These are phyloP conservation scores for Dromococcyx pavoninus DNA, from an alignment of 2,797 vertebrate species.

Conservation along the genomic window DNA sequence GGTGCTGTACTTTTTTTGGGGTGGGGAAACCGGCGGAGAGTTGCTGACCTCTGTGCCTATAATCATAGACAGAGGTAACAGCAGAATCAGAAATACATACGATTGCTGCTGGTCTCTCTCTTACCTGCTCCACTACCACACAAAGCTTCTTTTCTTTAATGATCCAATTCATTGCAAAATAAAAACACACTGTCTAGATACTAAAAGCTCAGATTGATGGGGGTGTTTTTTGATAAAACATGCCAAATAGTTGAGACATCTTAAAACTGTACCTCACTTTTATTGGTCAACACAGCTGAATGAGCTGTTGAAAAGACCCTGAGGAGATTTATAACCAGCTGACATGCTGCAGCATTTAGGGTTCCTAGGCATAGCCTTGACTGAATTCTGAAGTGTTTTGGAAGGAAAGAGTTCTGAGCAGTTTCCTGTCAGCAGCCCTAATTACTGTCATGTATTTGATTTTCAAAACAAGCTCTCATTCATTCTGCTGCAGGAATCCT, in stretches of 20 bases:
- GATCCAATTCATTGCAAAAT: not conserved
- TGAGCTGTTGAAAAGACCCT: slow-evolving; percentile 39
- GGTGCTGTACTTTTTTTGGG: not conserved
- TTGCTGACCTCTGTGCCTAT: not conserved
- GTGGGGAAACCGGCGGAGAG: not conserved
- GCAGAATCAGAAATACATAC: not conserved
- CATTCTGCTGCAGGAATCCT: slow-evolving; percentile 1
- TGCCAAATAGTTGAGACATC: slow-evolving; percentile 34
- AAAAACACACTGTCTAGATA: not conserved
- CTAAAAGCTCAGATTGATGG: slow-evolving; percentile 14
- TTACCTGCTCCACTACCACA: not conserved
- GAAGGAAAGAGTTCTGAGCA: slow-evolving; percentile 54
- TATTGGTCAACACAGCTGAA: slow-evolving; percentile 25
- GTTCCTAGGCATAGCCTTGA: not conserved
- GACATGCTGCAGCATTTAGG: slow-evolving; percentile 5
- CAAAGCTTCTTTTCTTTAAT: not conserved
- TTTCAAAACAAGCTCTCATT: slow-evolving; percentile 40
- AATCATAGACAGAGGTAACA: not conserved
- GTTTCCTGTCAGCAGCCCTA: slow-evolving; percentile 38
- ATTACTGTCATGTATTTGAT: slow-evolving; percentile 38
- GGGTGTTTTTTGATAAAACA: slow-evolving; percentile 14
- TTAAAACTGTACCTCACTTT: slow-evolving; percentile 26
- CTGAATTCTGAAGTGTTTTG: slow-evolving; percentile 65
- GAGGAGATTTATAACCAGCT: not conserved
- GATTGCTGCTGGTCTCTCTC: not conserved